Conservation (phyloP, 2,797 vertebrate species). For the Pseudochirops corinnae region DNA sequence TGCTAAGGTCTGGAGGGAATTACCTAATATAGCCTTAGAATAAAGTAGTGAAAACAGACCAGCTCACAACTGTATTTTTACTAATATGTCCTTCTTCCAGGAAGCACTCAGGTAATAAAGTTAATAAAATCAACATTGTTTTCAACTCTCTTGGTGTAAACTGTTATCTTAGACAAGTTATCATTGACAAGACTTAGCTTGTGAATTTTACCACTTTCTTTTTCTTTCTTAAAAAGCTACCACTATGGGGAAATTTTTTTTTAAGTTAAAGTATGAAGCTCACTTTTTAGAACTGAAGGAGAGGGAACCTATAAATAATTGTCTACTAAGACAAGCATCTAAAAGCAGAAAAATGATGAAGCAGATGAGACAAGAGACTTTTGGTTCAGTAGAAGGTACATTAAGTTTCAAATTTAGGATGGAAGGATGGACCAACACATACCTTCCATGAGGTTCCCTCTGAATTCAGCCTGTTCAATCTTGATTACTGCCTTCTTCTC, state of each 20-base stretch:
- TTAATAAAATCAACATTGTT: slow-evolving; percentile 56
- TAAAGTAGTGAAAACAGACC: slow-evolving; percentile 59
- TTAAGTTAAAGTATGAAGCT: background rate
- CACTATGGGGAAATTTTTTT: background rate
- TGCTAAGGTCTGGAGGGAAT: slow-evolving; percentile 69
- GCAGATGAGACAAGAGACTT: background rate
- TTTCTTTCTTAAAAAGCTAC: background rate
- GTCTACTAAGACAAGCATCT: slow-evolving; percentile 35
- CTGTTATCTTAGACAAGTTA: slow-evolving; percentile 41
- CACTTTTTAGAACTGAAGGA: slow-evolving; percentile 34
- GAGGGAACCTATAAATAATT: slow-evolving; percentile 36
- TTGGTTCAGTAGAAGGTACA: background rate
- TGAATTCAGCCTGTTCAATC: background rate
- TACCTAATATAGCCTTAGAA: slow-evolving; percentile 62
- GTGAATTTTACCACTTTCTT: slow-evolving; percentile 27
- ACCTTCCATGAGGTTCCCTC: background rate
- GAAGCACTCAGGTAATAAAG: slow-evolving; percentile 50
- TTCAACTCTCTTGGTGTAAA: slow-evolving; percentile 40
- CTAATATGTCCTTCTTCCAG: slow-evolving; percentile 29
- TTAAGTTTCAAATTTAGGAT: background rate
- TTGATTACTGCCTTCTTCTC: background rate
- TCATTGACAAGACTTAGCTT: slow-evolving; percentile 20
- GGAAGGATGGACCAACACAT: background rate
- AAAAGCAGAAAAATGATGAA: slow-evolving; percentile 39
- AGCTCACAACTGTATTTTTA: slow-evolving; percentile 35